Conservation (phyloP, 2,888 invertebrate species). For the Pherbina coryleti region DNA sequence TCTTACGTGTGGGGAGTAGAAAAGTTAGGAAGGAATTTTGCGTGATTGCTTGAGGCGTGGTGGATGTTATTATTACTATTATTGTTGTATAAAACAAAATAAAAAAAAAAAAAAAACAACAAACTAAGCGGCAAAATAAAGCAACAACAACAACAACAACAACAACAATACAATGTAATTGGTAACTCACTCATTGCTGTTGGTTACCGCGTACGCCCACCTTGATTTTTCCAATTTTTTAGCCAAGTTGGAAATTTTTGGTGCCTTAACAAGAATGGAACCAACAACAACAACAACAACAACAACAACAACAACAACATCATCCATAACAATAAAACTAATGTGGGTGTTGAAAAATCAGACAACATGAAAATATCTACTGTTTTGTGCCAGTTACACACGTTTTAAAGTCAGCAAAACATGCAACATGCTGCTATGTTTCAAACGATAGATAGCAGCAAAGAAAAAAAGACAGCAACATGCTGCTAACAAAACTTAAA, state of each 20-base stretch:
- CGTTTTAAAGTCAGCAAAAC: not conserved
- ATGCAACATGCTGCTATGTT: not conserved
- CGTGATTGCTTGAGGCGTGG: constrained; percentile 64
- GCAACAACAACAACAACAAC: not conserved
- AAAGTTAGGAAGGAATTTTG: constrained; percentile 60
- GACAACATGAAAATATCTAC: not conserved
- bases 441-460: no score
- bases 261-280: not conserved
- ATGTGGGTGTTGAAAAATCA: constrained; percentile 31
- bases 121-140: constrained; percentile 48
- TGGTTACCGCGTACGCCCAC: constrained; percentile 42
- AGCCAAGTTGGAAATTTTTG: not conserved
- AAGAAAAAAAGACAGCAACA: no score
- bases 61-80: constrained; percentile 48
- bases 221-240: constrained; percentile 44
- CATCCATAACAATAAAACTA: not conserved
- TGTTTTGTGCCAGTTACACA: not conserved
- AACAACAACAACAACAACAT: constrained; percentile 5
- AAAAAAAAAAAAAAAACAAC: not conserved
- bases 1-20: constrained; percentile 42
- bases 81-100: constrained; percentile 31
- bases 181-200: constrained; percentile 5
- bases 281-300: not conserved
- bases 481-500: not conserved
- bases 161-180: constrained; percentile 21